Evolutionary conservation across 2,888 invertebrate species (phyloP).

Genomic region (Xanthorhoe spadicearia): DNA sequence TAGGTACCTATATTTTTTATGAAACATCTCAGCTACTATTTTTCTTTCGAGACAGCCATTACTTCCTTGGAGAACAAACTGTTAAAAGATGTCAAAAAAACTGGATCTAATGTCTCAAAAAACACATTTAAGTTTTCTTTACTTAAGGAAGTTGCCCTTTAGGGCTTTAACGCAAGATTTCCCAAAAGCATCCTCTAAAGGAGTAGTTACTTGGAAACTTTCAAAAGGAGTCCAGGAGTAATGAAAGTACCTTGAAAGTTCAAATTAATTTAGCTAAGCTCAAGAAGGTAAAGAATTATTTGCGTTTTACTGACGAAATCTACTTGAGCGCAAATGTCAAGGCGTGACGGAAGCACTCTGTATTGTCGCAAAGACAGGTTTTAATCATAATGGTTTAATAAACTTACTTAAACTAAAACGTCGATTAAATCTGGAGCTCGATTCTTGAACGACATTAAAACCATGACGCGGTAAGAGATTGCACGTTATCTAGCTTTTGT

Average conservation of each 20-base stretch:
- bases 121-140: not conserved
- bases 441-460: too few relatives aligned
- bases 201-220: constrained; percentile 5
- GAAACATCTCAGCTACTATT: too few relatives aligned
- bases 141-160: not conserved
- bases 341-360: too few relatives aligned
- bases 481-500: too few relatives aligned
- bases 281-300: not conserved
- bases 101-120: not conserved
- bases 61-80: not conserved
- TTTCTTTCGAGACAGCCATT: too few relatives aligned
- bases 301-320: not conserved
- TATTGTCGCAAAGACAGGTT: too few relatives aligned
- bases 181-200: constrained; percentile 3
- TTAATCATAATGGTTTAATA: too few relatives aligned
- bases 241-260: constrained; percentile 4
- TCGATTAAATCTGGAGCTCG: too few relatives aligned
- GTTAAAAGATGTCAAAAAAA: not conserved
- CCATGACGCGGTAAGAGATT: too few relatives aligned
- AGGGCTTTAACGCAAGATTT: not conserved
- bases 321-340: too few relatives aligned
- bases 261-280: constrained; percentile 6
- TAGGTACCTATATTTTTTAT: too few relatives aligned
- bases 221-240: constrained; percentile 3
- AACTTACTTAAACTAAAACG: too few relatives aligned